Conservation (phyloP, 30 jellyfish, hydroid and myxozoan genomes). For the Rhopilema esculentum region DNA sequence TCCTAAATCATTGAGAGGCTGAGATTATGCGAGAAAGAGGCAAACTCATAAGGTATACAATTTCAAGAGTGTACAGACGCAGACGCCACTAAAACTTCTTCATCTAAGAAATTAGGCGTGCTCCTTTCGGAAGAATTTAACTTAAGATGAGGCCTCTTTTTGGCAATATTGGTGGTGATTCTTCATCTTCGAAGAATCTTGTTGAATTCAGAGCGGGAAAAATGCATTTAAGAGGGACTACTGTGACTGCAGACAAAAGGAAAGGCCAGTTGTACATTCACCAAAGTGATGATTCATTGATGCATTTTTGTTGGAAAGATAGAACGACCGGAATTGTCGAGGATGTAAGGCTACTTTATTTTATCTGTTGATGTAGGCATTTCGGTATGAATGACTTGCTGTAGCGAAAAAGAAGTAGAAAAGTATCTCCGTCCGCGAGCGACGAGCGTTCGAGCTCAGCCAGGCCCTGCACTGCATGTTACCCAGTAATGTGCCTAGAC, state of each 20-base stretch:
- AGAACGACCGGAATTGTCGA: conserved; percentile 90
- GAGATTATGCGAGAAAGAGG: neutral
- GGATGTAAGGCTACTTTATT: conserved; percentile 77
- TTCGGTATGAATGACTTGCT: neutral
- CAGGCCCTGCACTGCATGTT: too few species aligned
- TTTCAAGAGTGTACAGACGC: too few species aligned
- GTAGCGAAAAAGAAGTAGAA: neutral
- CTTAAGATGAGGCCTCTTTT: conserved; percentile 82
- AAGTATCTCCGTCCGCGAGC: neutral
- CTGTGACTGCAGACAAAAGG: conserved; percentile 97
- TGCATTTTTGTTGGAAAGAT: conserved; percentile 99
- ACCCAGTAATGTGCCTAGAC: too few species aligned
- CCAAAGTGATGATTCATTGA: conserved; percentile 95
- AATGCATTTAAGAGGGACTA: conserved; percentile 93
- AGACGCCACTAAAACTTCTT: neutral
- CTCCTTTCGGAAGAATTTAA: neutral
- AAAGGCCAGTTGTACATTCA: conserved; percentile 89
- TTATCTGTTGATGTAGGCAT: too few species aligned
- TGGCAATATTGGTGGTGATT: conserved; percentile 85
- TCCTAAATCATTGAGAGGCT: neutral
- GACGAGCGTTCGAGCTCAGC: too few species aligned
- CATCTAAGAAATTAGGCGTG: neutral
- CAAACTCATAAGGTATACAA: neutral
- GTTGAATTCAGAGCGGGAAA: conserved; percentile 98
- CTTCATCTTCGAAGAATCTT: conserved; percentile 84